Percentiles rank a stretch among this genome's conserved stretches.
Evolutionary conservation across 2,888 invertebrate genomes (phyloP).

Genomic region (Catotricha subobsoleta): DNA sequence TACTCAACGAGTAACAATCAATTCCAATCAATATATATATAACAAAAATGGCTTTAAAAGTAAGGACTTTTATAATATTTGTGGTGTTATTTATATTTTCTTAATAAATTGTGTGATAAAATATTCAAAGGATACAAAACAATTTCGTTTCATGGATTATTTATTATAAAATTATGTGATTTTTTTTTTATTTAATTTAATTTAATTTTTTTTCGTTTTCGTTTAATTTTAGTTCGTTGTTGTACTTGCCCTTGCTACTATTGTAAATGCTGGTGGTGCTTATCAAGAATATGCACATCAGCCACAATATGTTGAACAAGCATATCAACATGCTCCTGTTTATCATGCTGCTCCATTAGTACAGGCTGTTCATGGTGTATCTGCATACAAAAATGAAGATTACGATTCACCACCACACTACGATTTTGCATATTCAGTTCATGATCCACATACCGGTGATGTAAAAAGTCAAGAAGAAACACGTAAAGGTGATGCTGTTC

Average conservation of each 20-base stretch:
- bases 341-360: constrained; percentile 9
- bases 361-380: no score
- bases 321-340: constrained; percentile 2
- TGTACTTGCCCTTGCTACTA: constrained; percentile 1
- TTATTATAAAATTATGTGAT: not conserved
- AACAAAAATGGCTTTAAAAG: constrained; percentile 5
- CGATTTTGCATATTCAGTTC: constrained; percentile 33
- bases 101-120: no score
- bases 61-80: not conserved
- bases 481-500: constrained; percentile 33
- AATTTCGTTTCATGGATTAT: no score
- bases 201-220: not conserved
- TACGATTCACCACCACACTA: constrained; percentile 25
- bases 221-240: constrained; percentile 2
- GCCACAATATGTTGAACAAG: not conserved
- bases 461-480: constrained; percentile 34
- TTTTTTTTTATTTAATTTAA: not conserved
- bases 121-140: no score
- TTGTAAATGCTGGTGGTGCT: not conserved
- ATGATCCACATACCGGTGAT: constrained; percentile 34
- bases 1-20: not conserved
- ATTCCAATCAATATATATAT: no score
- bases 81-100: not conserved
- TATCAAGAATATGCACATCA: constrained; percentile 1
- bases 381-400: constrained; percentile 17